These are phyloP conservation scores for Halcyon senegalensis DNA, from an alignment of 2,113 vertebrate genomes.

Conservation along the genomic window DNA sequence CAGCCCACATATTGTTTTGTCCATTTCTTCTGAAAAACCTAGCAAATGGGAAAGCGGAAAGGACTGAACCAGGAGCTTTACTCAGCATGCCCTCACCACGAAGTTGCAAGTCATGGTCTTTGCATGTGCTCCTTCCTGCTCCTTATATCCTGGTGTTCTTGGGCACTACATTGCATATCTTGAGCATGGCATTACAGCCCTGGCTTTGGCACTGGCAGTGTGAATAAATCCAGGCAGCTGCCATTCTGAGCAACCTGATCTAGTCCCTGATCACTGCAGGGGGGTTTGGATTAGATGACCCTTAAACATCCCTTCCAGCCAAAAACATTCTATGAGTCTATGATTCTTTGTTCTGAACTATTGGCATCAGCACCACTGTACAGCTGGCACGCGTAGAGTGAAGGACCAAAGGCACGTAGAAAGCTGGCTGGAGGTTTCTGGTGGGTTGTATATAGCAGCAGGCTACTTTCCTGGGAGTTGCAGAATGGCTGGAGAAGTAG, in stretches of 20 bases:
- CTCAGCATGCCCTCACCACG: not conserved
- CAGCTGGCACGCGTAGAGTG: rapidly evolving
- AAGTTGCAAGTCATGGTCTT: not conserved
- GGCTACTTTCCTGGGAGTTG: not conserved
- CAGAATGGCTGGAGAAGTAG: not conserved
- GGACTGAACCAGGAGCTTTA: not conserved
- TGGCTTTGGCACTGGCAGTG: not conserved
- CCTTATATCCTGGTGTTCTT: not conserved
- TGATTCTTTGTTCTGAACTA: not conserved
- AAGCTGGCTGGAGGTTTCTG: not conserved
- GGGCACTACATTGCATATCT: not conserved
- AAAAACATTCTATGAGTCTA: not conserved
- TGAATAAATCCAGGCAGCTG: not conserved
- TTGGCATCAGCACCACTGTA: too few relatives aligned
- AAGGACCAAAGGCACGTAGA: not conserved
- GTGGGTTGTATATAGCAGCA: rapidly evolving
- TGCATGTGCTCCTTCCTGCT: not conserved
- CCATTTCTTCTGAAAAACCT: not conserved
- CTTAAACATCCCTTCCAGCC: not conserved
- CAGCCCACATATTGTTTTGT: rapidly evolving
- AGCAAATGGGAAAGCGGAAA: not conserved
- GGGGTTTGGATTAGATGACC: not conserved
- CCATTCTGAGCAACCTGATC: not conserved
- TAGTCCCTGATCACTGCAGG: not conserved
- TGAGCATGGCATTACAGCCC: not conserved